Evolutionary conservation across 2,797 vertebrate genomes (phyloP).

Genomic region (Acomys russatus): DNA sequence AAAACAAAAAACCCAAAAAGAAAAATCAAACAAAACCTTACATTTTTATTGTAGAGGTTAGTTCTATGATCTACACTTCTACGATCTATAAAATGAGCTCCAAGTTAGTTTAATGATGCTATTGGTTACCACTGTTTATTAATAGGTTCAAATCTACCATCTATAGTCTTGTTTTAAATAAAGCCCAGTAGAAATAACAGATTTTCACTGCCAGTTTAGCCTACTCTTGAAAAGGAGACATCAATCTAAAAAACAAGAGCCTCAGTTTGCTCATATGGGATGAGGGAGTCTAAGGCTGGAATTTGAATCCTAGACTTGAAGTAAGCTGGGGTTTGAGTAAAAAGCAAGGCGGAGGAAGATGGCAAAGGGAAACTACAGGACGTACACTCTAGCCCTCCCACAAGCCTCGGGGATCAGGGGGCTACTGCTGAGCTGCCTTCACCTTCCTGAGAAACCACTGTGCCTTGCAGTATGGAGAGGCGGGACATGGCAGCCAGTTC

Average conservation of each 20-base stretch:
- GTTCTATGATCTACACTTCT: not conserved
- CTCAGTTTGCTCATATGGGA: not conserved
- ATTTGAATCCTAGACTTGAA: slow-evolving; percentile 16
- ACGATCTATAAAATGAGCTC: not conserved
- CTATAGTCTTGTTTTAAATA: slow-evolving; percentile 23
- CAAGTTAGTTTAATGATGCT: slow-evolving; percentile 32
- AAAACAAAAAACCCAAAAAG: no score
- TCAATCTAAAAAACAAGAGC: not conserved
- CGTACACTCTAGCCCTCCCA: not conserved
- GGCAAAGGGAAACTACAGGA: not conserved
- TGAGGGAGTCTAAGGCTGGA: not conserved
- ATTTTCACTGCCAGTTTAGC: not conserved
- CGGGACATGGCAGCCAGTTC: not conserved
- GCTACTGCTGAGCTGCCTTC: not conserved
- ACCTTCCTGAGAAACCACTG: not conserved
- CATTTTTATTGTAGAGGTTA: slow-evolving; percentile 14
- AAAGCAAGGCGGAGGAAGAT: not conserved
- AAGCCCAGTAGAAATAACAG: slow-evolving; percentile 7
- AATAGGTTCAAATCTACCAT: slow-evolving; percentile 13
- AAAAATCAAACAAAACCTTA: slow-evolving; percentile 5
- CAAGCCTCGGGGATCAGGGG: not conserved
- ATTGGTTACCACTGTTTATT: not conserved
- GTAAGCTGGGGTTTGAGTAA: not conserved
- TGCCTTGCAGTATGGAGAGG: not conserved
- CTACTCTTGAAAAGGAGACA: not conserved